A percentile compares a stretch with the other conserved stretches of the same genome.
These are phyloP conservation scores for Trichonephila clavata DNA, from an alignment of 1,140 invertebrate genomes.

Conservation along the genomic window DNA sequence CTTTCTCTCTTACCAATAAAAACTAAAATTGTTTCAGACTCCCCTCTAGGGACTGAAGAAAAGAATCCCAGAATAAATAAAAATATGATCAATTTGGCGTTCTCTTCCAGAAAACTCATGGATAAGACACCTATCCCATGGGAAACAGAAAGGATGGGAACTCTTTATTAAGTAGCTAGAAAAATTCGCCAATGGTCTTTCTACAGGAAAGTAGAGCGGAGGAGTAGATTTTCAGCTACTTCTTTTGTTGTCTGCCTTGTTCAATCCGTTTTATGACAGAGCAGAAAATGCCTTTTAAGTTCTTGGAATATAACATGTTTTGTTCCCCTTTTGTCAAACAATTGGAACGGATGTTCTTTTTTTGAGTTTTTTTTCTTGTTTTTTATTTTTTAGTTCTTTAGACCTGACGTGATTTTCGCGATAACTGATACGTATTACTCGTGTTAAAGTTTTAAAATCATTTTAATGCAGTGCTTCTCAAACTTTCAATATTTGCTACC, in stretches of 20 bases:
- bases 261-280: not conserved
- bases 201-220: not conserved
- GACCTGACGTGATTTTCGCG: too few species aligned
- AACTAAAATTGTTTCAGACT: conserved; percentile 16
- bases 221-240: not conserved
- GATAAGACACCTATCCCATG: not conserved
- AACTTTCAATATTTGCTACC: too few species aligned
- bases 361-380: too few species aligned
- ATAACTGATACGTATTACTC: too few species aligned
- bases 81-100: conserved; percentile 16
- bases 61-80: not conserved
- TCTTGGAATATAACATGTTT: not conserved
- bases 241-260: not conserved
- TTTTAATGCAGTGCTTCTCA: too few species aligned
- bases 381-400: too few species aligned
- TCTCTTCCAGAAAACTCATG: not conserved
- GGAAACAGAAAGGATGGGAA: not conserved
- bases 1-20: not conserved
- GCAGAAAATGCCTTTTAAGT: not conserved
- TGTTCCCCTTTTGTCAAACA: not conserved
- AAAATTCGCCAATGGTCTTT: not conserved
- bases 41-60: not conserved
- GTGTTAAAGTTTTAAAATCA: too few species aligned
- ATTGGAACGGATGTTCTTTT: too few species aligned
- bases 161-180: not conserved